These are phyloP conservation scores for Junonia oenone DNA, from an alignment of 2,888 invertebrate genomes.

Conservation along the genomic window DNA sequence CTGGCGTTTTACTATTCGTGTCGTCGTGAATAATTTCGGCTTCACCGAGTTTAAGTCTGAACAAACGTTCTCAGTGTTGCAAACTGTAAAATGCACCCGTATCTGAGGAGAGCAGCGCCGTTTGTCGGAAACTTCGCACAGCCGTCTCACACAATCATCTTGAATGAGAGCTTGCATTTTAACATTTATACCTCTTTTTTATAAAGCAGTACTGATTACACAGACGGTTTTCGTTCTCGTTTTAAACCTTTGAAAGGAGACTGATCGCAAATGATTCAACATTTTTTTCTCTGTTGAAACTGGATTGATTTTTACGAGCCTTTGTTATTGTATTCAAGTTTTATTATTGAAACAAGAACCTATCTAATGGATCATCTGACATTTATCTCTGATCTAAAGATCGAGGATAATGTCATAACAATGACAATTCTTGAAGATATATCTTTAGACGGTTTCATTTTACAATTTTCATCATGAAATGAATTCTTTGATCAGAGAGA, in stretches of 20 bases:
- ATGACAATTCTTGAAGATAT: too few relatives aligned
- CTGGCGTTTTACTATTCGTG: constrained; percentile 30
- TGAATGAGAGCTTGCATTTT: constrained; percentile 11
- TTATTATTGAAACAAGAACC: too few relatives aligned
- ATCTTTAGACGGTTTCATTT: too few relatives aligned
- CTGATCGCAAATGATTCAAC: background rate
- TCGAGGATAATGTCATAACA: too few relatives aligned
- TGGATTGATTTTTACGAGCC: background rate
- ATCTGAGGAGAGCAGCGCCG: constrained; percentile 27
- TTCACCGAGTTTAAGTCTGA: constrained; percentile 24
- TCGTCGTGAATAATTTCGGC: constrained; percentile 42
- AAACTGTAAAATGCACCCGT: constrained; percentile 31
- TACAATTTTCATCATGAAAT: too few relatives aligned
- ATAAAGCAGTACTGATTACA: constrained; percentile 7
- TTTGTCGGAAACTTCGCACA: constrained; percentile 26
- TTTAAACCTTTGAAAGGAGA: background rate
- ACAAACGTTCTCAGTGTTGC: constrained; percentile 38
- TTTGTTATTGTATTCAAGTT: too few relatives aligned
- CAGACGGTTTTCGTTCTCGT: background rate
- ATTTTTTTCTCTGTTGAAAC: background rate
- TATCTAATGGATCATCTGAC: too few relatives aligned
- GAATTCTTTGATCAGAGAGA: background rate
- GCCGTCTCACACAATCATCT: constrained; percentile 12
- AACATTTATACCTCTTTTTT: constrained; percentile 9
- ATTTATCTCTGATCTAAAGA: background rate